These are phyloP conservation scores for Metridium senile DNA, from an alignment of 92 coral and sea anemone genomes.

Conservation along the genomic window DNA sequence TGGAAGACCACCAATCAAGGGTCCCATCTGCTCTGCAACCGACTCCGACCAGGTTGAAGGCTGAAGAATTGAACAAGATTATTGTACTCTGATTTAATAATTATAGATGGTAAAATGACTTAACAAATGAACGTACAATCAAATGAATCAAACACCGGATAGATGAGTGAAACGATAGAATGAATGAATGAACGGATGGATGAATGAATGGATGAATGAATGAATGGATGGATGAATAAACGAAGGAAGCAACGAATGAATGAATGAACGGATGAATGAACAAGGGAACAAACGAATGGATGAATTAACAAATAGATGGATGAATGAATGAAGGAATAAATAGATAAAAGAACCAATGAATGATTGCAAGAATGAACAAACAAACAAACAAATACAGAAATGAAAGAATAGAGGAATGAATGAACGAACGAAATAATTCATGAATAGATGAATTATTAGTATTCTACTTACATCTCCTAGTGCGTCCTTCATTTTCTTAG, in stretches of 20 bases:
- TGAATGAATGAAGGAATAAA: not conserved
- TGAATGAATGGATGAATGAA: not conserved
- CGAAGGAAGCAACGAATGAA: not conserved
- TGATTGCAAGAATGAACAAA: not conserved
- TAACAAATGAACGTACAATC: not conserved
- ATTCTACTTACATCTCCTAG: slow-evolving; percentile 49
- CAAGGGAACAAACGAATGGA: not conserved
- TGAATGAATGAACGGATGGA: not conserved
- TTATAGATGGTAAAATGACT: too few relatives aligned
- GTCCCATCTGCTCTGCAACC: slow-evolving; percentile 50
- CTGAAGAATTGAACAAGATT: not conserved
- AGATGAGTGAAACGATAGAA: not conserved
- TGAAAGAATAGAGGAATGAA: not conserved
- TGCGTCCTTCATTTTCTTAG: slow-evolving; percentile 47
- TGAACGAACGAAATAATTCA: not conserved
- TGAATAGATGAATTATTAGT: not conserved
- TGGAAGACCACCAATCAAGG: slow-evolving; percentile 64
- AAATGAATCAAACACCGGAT: not conserved
- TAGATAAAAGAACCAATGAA: not conserved
- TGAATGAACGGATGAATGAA: not conserved
- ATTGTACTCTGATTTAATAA: not conserved
- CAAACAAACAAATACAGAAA: not conserved
- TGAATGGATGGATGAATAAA: not conserved
- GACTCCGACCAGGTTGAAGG: slow-evolving; percentile 46
- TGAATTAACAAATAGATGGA: not conserved